These are phyloP conservation scores for Dioctria rufipes DNA, from an alignment of 2,888 invertebrate species.

Conservation along the genomic window DNA sequence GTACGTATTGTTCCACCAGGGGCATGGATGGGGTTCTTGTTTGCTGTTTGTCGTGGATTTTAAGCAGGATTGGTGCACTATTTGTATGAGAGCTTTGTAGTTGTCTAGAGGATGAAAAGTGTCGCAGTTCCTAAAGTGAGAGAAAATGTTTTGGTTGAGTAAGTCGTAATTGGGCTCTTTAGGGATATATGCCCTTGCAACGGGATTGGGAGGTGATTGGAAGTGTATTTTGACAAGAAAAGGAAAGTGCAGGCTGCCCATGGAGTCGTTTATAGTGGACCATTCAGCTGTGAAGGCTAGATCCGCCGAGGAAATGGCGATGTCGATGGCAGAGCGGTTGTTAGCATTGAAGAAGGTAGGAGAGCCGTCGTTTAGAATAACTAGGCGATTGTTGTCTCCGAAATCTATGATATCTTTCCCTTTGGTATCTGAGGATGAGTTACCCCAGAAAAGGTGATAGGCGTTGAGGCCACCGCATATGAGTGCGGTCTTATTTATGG, in stretches of 20 bases:
- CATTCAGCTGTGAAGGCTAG: not conserved
- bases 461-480: not conserved
- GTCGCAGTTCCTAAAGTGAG: too few relatives aligned
- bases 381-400: not conserved
- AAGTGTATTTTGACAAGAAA: not conserved
- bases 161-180: not conserved
- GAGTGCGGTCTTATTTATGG: too few relatives aligned
- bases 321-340: not conserved
- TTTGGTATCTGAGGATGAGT: not conserved
- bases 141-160: too few relatives aligned
- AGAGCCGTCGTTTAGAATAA: not conserved
- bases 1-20: too few relatives aligned
- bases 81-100: too few relatives aligned
- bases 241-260: not conserved
- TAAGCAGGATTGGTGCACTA: too few relatives aligned
- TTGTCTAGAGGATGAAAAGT: too few relatives aligned
- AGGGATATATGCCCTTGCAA: not conserved
- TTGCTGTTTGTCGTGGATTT: too few relatives aligned
- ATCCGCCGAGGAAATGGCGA: not conserved
- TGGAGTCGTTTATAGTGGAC: not conserved
- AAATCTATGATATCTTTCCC: not conserved
- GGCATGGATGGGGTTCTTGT: too few relatives aligned
- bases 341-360: not conserved
- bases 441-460: not conserved
- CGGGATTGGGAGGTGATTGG: not conserved